Base-by-base conservation (phyloP, 2,113 vertebrate species). In the Micronycteris hirsuta region DNA sequence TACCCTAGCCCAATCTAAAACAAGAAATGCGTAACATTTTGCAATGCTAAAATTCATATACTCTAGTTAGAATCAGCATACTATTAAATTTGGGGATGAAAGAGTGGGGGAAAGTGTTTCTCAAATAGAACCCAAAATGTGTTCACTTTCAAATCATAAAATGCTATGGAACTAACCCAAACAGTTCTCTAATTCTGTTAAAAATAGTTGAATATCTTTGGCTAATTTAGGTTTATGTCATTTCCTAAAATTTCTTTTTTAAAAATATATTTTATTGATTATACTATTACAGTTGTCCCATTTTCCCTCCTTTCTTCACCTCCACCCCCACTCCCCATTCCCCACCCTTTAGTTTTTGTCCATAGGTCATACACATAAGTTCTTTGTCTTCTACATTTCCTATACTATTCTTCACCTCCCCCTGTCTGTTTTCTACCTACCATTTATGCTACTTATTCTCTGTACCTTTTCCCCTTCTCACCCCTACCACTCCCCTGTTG, bases 21-120 rank as follows among this genome's bases (percentile, higher is more conserved):
- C 43, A 91, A 95, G 49, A 22, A 86, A 85, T 70, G 24, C 91
- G n/a, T 78, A 94, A 88, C 94, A 91, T 68, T 88, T 94, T 88
- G 68, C 56, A 93, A 80, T 77, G 54, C 47, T 95, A 81, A 97
- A 97, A 95, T 96, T 93, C 94, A 97, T 91, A 91, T 14, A 74
- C 81, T 96, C 93, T 83, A 89, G 92, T 95, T 97, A 96, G 86
- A 95, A 96, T 94, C 86, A 94, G 96, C 92, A 91, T 16, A 82
- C 86, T 76, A 86, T 97, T 96, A 96, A 41, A 67, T 54, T 94
- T 93, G 58, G 47, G 17, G 47, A 5, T 52, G 87, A 43, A 8
- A 8, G 41, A 19, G 80, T 33, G 24, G 19, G 61, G 33, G 31
- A 24, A 86, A 88, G 54, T 26, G 12, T 83, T n/a, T 95, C 78